Evolutionary conservation across 2,113 vertebrate species (phyloP).

Genomic region (Dasyurus viverrinus): DNA sequence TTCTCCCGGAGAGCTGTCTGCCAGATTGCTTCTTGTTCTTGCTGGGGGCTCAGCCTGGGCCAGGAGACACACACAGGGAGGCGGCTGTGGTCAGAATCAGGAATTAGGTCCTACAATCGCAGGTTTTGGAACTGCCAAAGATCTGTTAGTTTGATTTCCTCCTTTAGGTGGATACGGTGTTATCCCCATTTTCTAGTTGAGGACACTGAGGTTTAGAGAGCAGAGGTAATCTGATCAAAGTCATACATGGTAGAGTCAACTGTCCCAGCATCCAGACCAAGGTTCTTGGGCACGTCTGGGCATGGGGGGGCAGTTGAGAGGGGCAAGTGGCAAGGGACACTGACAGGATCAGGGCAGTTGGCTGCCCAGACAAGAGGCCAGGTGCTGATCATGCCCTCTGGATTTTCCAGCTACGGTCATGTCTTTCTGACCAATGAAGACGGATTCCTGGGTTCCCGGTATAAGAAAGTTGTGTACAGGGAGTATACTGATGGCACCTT

Average conservation of each 20-base stretch:
- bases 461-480: constrained; percentile 87
- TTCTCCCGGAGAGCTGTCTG: background rate
- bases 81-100: background rate
- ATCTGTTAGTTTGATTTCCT: background rate
- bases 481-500: constrained; percentile 86
- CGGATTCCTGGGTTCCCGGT: constrained; percentile 84
- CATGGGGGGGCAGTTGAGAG: background rate
- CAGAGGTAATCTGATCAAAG: background rate
- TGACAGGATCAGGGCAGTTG: background rate
- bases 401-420: constrained; percentile 80
- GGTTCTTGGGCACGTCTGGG: background rate
- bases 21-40: background rate
- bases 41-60: background rate
- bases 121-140: background rate
- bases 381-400: constrained; percentile 55
- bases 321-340: background rate
- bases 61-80: background rate
- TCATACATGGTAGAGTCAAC: background rate
- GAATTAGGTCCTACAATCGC: background rate
- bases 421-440: constrained; percentile 82
- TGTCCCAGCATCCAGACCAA: background rate
- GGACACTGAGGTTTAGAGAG: background rate
- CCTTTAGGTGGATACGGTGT: background rate
- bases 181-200: background rate
- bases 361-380: background rate